A percentile compares a stretch with the other conserved stretches of the same genome.
phyloP scores from a whole-genome alignment of 2,113 vertebrate species.

The Toxostoma redivivum region DNA sequence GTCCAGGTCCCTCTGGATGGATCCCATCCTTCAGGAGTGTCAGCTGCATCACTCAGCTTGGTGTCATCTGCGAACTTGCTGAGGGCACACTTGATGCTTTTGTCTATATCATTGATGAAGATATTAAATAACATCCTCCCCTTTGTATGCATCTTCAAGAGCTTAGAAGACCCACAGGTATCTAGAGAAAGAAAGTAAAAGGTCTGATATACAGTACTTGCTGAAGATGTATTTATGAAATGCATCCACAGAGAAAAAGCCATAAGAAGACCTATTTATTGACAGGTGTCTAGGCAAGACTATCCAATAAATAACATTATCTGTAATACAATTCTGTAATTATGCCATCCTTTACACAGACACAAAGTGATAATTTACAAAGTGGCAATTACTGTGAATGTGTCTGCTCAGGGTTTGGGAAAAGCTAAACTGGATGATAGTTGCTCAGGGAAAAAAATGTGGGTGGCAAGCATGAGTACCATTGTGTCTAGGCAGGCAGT shows the following conservation, averaged over 20 bases:
- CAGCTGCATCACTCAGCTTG: background rate
- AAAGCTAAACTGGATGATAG: background rate
- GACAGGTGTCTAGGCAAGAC: background rate
- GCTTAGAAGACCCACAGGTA: background rate
- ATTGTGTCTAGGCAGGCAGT: background rate
- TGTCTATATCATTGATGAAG: background rate
- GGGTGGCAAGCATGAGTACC: background rate
- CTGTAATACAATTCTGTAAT: conserved; percentile 22
- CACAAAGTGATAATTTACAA: background rate
- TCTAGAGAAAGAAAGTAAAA: background rate
- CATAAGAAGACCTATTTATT: background rate
- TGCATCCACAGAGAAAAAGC: background rate
- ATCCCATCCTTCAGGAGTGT: background rate
- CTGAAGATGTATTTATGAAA: background rate
- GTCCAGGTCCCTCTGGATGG: background rate
- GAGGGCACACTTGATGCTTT: background rate
- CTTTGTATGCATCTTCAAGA: background rate
- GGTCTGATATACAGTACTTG: background rate
- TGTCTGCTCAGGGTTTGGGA: background rate
- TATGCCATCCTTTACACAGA: background rate
- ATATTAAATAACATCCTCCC: background rate
- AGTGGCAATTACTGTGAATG: background rate
- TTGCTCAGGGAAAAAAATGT: background rate
- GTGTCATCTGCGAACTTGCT: background rate
- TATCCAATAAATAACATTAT: conserved; percentile 24